Percentiles rank a stretch among this genome's conserved stretches.
Evolutionary conservation across 1,140 invertebrate genomes (phyloP).

Genomic region (Drosophila truncata): DNA sequence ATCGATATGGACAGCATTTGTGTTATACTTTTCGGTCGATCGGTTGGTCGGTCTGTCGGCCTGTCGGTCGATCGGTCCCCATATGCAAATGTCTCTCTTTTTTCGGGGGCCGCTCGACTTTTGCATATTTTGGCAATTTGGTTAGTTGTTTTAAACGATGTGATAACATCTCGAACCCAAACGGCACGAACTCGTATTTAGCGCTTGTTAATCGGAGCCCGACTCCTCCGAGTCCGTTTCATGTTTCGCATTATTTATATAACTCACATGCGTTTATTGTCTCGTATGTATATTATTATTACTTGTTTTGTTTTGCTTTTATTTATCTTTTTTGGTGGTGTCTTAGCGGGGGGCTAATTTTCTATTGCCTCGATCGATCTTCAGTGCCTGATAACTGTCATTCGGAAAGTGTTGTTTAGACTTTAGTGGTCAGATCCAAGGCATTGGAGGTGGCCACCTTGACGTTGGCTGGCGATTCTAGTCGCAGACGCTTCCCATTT

Average conservation of each 20-base stretch:
- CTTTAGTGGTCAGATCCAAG: slow-evolving; percentile 89
- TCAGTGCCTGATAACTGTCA: slow-evolving; percentile 39
- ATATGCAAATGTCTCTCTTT: slow-evolving; percentile 29
- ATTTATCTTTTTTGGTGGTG: slow-evolving; percentile 53
- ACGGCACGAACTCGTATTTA: slow-evolving; percentile 70
- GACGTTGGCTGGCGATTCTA: slow-evolving; percentile 85
- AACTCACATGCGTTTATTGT: slow-evolving; percentile 39
- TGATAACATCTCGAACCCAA: slow-evolving; percentile 71
- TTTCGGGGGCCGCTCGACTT: slow-evolving; percentile 43
- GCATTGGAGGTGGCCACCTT: slow-evolving; percentile 85
- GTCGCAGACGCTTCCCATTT: slow-evolving; percentile 78
- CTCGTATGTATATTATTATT: slow-evolving; percentile 23
- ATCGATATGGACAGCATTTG: slow-evolving; percentile 29
- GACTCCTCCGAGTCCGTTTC: slow-evolving; percentile 20
- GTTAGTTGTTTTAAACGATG: slow-evolving; percentile 84
- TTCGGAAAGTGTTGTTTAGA: slow-evolving; percentile 33
- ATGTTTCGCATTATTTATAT: slow-evolving; percentile 37
- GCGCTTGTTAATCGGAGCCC: slow-evolving; percentile 58
- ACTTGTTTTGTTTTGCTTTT: slow-evolving; percentile 10
- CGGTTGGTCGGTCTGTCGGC: not conserved
- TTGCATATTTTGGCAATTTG: slow-evolving; percentile 79
- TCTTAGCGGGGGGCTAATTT: slow-evolving; percentile 48
- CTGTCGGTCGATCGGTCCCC: slow-evolving; percentile 17
- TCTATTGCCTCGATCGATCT: slow-evolving; percentile 48
- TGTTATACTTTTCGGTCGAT: slow-evolving; percentile 44